Base-by-base conservation (phyloP, 2,888 invertebrate species). In the Ichneumoninae sp. region DNA sequence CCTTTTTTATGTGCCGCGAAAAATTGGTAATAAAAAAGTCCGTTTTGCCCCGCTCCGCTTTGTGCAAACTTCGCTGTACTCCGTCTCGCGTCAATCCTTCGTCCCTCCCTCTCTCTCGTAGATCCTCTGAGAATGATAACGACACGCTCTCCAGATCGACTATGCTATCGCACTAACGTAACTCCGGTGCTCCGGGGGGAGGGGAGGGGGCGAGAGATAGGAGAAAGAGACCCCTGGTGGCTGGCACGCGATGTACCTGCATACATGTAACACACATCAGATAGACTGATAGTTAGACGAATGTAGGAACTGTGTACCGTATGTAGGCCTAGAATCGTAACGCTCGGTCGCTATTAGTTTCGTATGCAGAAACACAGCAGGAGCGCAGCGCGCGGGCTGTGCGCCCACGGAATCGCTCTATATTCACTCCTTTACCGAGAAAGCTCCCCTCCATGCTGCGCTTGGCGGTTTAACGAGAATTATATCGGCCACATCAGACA, bases 401-500 rank as follows among this genome's bases (percentile, higher is more conserved):
- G 50, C 57, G 22, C 57, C 54, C 30, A 71, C 72, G 66, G 74
- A 66, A 78, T 84, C 47, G 44, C 74, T 75, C 81, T 62, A 65
- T 69, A 40, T 60, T 26, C 71, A 60, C 60, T 60, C 60, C 60
- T 60, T 60, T 47, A 54, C 60, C 60, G 60, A 33, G 72, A 44
- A 72, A 10, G 65, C 68, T 40, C 19, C 22, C 36, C 68, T 36
- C 13, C 52, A 16, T 26, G 79, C 82, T 79, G 86, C 74, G 86
- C 89, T 86, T 80, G 80, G 84, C 87, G 87, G 87, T 89, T 91
- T 90, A 91, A 91, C 90, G 90, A 90, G 91, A 89, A 90, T 88
- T 88, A 87, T 90, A 90, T 90, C 90, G 89, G 89, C 84, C 89
- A 89, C 89, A 89, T 88, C 89, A 88, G 88, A 88, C 88, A 87